Evolutionary conservation across 2,113 vertebrate genomes (phyloP), one percentile per base, ranked within the genome.

Genomic region (Oophaga pumilio): DNA sequence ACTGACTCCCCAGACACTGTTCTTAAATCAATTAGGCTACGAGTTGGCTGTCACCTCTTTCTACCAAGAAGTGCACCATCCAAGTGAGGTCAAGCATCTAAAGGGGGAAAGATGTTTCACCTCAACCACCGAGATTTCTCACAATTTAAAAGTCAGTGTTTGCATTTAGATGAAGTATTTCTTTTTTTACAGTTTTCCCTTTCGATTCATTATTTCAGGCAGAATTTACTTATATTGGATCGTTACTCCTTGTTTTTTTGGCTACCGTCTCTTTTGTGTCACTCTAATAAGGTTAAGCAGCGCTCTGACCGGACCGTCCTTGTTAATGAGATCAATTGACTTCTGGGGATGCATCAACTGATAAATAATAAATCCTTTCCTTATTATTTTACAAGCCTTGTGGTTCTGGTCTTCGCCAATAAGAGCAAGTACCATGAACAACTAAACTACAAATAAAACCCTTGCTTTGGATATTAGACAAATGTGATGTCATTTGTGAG

Each of bases 1-100:
- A 93, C 92, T 91, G 92, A 94, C 93, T 95, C 95, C 95, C 94
- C 94, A 93, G 94, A 94, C 94, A 90, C 93, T 66, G 90, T 94
- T 95, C 94, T 94, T 95, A 94, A 96, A 95, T 97, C 96, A 97
- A 96, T 98, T 97, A 96, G 93, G 93, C 94, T 93, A 92, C 89
- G 93, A 96, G 91, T 95, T 95, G 94, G 93, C 95, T 93, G 93
- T 96, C 94, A 93, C 94, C 92, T 95, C 91, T 92, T 94, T 95
- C 93, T 93, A 94, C 94, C 91, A 92, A 94, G 92, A 77, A 93
- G 92, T 79, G 53, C 89, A 93, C 92, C 92, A 91, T 91, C 94
- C 93, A 94, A 91, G 91, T 93, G 94, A 95, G 94, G 93, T 94
- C 94, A 94, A 88, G 92, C 92, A 91, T 93, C 95, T 93, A 93